A percentile compares a stretch with the other conserved stretches of the same genome.
These are phyloP conservation scores for roundworm (Caenorhabditis elegans) DNA, from an alignment of 1,140 invertebrate genomes.

Conservation along the genomic window DNA sequence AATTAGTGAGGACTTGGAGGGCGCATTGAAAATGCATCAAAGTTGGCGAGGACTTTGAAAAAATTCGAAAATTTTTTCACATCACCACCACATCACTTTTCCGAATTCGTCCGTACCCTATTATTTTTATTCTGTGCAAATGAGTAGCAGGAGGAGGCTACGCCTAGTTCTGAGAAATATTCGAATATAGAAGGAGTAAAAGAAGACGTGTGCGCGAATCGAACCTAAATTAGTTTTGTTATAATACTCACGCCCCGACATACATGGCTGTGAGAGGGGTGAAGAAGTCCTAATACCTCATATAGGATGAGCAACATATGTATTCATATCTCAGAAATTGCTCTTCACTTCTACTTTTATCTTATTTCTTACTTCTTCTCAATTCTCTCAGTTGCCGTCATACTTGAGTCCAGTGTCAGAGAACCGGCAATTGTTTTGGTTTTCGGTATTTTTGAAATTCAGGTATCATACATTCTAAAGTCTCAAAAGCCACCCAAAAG, in stretches of 20 bases:
- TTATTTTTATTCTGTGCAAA: no score
- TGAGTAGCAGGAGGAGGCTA: neutral
- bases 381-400: no score
- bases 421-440: no score
- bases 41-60: neutral
- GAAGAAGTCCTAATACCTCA: slow-evolving; percentile 31
- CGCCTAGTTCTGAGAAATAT: neutral
- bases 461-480: no score
- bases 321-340: slow-evolving; percentile 29
- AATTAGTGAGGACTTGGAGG: neutral
- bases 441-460: neutral
- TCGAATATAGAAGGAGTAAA: no score
- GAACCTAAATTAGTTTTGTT: slow-evolving; percentile 33
- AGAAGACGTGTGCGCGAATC: neutral
- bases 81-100: no score
- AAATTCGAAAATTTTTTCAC: no score
- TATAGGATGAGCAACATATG: neutral
- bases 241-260: slow-evolving; percentile 27
- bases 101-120: no score
- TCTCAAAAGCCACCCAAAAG: no score
- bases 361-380: neutral
- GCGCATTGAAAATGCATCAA: neutral
- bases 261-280: neutral
- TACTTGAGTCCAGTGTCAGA: no score
- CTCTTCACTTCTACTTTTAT: neutral